Evolutionary conservation across 2,888 invertebrate genomes (phyloP).

Genomic region (Operophtera brumata): DNA sequence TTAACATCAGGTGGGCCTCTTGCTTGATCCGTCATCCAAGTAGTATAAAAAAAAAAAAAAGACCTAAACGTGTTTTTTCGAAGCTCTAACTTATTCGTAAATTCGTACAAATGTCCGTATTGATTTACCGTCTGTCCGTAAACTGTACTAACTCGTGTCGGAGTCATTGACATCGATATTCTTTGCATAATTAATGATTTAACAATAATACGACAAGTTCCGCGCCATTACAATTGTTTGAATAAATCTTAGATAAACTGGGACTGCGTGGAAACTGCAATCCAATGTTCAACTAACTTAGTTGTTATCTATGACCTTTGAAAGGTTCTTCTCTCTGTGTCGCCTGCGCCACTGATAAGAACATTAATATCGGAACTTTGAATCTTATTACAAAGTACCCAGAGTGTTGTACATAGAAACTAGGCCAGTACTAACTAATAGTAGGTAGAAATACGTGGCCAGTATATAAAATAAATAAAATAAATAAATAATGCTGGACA

Average conservation of each 20-base stretch:
- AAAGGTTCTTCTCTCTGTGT: neutral
- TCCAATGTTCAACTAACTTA: constrained; percentile 4
- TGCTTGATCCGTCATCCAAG: too few relatives aligned
- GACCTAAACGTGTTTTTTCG: too few relatives aligned
- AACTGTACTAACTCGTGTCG: neutral
- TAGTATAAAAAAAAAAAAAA: too few relatives aligned
- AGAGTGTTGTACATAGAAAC: neutral
- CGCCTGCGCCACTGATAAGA: constrained; percentile 5
- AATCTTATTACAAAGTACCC: neutral
- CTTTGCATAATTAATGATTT: constrained; percentile 4
- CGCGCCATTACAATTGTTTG: constrained; percentile 6
- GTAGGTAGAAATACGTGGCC: too few relatives aligned
- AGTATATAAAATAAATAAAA: too few relatives aligned
- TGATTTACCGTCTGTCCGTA: neutral
- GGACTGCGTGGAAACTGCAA: neutral
- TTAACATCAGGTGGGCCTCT: too few relatives aligned
- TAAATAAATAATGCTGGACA: too few relatives aligned
- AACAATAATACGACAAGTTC: neutral
- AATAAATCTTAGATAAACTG: constrained; percentile 15
- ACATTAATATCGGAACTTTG: neutral
- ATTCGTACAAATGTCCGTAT: neutral
- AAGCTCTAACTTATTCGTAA: too few relatives aligned
- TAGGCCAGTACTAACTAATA: too few relatives aligned
- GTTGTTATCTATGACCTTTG: constrained; percentile 16
- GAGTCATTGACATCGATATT: neutral